These are phyloP conservation scores for Aspidoscelis tigris DNA, from an alignment of 2,113 vertebrate species.

Conservation along the genomic window DNA sequence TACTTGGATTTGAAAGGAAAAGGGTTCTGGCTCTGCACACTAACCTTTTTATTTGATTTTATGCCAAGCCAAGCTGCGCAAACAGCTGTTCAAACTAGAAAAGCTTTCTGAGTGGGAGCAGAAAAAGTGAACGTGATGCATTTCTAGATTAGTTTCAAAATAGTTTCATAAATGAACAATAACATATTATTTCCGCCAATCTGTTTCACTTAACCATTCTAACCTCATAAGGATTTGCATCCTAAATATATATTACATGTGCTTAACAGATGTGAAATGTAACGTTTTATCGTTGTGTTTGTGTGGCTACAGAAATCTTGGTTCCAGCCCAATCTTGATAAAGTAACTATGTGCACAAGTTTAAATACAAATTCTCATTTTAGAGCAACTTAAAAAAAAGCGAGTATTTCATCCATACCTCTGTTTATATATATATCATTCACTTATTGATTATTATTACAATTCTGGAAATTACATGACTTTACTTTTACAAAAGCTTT, in stretches of 20 bases:
- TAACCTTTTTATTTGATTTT: constrained; percentile 35
- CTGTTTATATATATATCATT: not conserved
- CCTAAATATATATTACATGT: constrained; percentile 7
- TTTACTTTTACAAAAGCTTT: not conserved
- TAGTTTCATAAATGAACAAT: not conserved
- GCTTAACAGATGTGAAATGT: constrained; percentile 23
- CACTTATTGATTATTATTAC: not conserved
- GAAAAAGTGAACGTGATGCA: not conserved
- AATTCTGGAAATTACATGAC: too few relatives aligned
- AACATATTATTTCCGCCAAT: constrained; percentile 28
- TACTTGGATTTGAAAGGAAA: not conserved
- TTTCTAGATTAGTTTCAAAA: constrained; percentile 17
- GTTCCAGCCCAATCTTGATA: not conserved
- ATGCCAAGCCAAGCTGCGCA: constrained; percentile 38
- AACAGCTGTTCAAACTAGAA: constrained; percentile 30
- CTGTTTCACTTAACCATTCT: constrained; percentile 3
- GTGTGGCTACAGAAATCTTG: constrained; percentile 38
- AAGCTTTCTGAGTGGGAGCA: constrained; percentile 19
- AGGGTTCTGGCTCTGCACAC: not conserved
- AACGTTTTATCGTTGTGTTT: constrained; percentile 45
- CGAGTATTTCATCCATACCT: not conserved
- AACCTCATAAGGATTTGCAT: constrained; percentile 35
- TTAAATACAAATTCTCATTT: not conserved
- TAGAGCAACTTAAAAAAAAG: not conserved
- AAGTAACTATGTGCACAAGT: not conserved